A percentile compares a stretch with the other conserved stretches of the same genome.
Conservation (phyloP, 2,888 invertebrate species). For the Brassicogethes aeneus region DNA sequence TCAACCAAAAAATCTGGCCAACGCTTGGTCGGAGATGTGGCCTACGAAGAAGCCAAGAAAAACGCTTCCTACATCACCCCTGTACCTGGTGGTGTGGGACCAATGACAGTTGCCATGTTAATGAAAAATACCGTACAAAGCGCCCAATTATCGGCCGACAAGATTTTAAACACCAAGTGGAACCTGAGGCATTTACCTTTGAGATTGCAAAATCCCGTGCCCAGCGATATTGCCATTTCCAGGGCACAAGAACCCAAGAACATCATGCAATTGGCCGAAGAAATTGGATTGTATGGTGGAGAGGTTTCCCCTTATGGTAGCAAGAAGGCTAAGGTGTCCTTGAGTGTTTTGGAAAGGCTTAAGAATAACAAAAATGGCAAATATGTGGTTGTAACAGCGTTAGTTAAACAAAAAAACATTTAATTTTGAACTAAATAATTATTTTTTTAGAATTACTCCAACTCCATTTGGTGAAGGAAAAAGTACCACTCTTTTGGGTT, state of each 20-base stretch:
- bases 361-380: slow-evolving; percentile 64
- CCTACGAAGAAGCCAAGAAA: slow-evolving; percentile 66
- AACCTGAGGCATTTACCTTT: slow-evolving; percentile 59
- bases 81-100: slow-evolving; percentile 95
- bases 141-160: slow-evolving; percentile 56
- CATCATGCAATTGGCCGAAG: slow-evolving; percentile 64
- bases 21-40: slow-evolving; percentile 91
- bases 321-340: slow-evolving; percentile 88
- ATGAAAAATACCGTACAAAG: slow-evolving; percentile 91
- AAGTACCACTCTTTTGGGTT: slow-evolving; percentile 88
- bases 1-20: slow-evolving; percentile 67
- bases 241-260: slow-evolving; percentile 82
- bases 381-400: slow-evolving; percentile 94
- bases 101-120: slow-evolving; percentile 98
- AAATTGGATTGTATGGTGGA: slow-evolving; percentile 70
- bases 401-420: slow-evolving; percentile 28
- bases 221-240: slow-evolving; percentile 88
- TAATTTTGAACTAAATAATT: neutral
- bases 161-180: slow-evolving; percentile 58
- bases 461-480: slow-evolving; percentile 99
- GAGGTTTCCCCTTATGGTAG: slow-evolving; percentile 89
- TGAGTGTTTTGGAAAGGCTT: slow-evolving; percentile 71
- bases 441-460: slow-evolving; percentile 74
- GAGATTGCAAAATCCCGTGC: slow-evolving; percentile 61
- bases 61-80: slow-evolving; percentile 89